phyloP scores from a whole-genome alignment of 2,113 vertebrate genomes.

The Pleuronectes platessa region DNA sequence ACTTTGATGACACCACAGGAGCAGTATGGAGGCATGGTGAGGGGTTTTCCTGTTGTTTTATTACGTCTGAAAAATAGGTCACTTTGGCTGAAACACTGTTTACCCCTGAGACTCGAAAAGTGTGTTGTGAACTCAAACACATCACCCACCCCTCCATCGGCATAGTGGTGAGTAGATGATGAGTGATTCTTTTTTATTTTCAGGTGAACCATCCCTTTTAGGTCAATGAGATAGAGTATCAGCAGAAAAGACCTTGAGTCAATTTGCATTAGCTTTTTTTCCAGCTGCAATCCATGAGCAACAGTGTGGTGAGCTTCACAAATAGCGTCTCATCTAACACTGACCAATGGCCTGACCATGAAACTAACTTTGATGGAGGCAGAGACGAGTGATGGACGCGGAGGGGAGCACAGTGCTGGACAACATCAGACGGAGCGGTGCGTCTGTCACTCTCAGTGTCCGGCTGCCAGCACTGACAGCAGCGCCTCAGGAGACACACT shows the following conservation, averaged over 20 bases:
- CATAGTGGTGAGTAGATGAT: no score
- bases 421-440: neutral
- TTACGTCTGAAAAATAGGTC: no score
- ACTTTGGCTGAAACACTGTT: no score
- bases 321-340: neutral
- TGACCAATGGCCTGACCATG: neutral
- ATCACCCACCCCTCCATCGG: no score
- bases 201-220: no score
- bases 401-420: neutral
- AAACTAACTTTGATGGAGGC: neutral
- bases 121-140: no score
- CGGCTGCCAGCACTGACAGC: neutral
- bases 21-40: no score
- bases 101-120: no score
- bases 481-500: neutral
- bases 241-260: neutral
- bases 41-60: no score
- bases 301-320: neutral
- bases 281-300: neutral
- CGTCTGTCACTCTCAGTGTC: neutral
- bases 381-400: neutral
- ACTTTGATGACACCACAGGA: no score
- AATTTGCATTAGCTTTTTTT: neutral
- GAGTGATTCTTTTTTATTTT: no score
- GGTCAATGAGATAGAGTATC: neutral